phyloP scores from a whole-genome alignment of 2,113 vertebrate species.

The Hystrix brachyura region DNA sequence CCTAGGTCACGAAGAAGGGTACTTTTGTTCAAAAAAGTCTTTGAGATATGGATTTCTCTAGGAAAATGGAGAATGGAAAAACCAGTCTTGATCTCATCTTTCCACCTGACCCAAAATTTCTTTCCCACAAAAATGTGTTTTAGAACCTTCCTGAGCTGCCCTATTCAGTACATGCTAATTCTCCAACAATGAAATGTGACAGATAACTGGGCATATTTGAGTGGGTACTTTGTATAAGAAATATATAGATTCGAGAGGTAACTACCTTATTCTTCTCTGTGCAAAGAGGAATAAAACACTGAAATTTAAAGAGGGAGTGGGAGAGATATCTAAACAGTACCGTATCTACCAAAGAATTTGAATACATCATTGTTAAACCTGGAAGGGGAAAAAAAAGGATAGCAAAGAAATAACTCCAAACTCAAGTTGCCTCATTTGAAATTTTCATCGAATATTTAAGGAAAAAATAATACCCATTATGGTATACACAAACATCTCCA shows the following conservation, averaged over 20 bases:
- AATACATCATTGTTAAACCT: not conserved
- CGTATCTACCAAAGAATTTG: not conserved
- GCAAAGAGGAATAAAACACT: constrained; percentile 69
- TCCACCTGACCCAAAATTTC: not conserved
- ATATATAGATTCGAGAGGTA: constrained; percentile 32
- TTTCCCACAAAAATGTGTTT: constrained; percentile 31
- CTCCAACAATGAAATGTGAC: not conserved
- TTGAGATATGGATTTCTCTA: constrained; percentile 19
- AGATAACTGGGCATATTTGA: not conserved
- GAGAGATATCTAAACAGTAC: not conserved
- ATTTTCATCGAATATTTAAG: not conserved
- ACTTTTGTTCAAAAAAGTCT: not conserved
- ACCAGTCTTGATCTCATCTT: not conserved
- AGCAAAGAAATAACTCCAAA: not conserved
- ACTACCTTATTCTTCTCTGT: constrained; percentile 18
- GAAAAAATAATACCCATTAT: not conserved
- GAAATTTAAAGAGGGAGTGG: not conserved
- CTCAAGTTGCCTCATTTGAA: not conserved
- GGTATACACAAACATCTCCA: not conserved
- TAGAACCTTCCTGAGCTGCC: constrained; percentile 51
- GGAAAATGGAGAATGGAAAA: constrained; percentile 27
- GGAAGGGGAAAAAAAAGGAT: no score
- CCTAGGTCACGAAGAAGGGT: not conserved
- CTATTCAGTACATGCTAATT: not conserved
- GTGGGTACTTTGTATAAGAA: constrained; percentile 15